Conservation (phyloP, 2,113 vertebrate species). For the Apistogramma diplotaenia region DNA sequence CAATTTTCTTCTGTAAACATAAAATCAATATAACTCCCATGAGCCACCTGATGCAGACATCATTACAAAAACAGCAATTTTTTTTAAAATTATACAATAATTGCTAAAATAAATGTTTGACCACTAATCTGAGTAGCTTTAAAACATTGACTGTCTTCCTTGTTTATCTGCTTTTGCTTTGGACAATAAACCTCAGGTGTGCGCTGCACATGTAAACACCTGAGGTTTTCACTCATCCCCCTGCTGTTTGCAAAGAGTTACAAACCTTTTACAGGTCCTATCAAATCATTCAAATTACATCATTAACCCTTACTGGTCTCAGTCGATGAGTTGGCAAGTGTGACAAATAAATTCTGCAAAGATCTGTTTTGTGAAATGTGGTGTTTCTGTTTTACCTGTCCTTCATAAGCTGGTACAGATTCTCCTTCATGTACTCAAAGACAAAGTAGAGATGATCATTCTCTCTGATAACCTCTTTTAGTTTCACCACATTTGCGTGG, state of each 20-base stretch:
- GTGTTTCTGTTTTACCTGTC: slow-evolving; percentile 82
- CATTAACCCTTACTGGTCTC: no score
- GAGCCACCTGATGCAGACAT: neutral
- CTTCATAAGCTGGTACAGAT: slow-evolving; percentile 98
- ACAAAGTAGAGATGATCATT: slow-evolving; percentile 98
- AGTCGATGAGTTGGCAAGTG: neutral
- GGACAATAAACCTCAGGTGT: neutral
- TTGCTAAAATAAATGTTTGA: neutral
- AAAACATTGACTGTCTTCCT: neutral
- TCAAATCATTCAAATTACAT: neutral
- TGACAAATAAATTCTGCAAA: neutral
- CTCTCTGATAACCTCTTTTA: slow-evolving; percentile 98
- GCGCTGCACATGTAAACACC: neutral
- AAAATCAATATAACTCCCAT: slow-evolving; percentile 60
- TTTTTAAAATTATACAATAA: neutral
- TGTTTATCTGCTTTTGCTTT: neutral
- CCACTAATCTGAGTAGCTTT: neutral
- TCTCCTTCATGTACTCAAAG: slow-evolving; percentile 99
- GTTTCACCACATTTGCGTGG: slow-evolving; percentile 95
- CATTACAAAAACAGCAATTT: neutral
- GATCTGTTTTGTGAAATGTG: neutral
- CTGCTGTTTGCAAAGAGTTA: neutral
- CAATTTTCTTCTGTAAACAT: slow-evolving; percentile 90
- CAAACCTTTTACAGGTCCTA: neutral
- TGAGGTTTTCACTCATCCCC: neutral